Base-by-base conservation (phyloP, 2,797 vertebrate species). In the Paramormyrops hopkinsi region DNA sequence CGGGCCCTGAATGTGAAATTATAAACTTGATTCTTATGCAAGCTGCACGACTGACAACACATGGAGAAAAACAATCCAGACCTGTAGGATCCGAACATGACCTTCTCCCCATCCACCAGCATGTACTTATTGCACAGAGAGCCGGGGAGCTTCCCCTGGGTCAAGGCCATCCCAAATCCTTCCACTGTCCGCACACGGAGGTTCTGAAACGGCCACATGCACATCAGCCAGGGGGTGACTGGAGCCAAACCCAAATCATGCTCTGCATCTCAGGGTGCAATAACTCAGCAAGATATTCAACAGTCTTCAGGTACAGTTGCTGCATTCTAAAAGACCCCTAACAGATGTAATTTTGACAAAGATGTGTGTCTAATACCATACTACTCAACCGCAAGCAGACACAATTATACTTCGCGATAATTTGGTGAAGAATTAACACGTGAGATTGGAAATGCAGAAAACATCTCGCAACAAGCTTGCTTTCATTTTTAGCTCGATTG, bases 91-190 rank as follows among this genome's bases (percentile, higher is more conserved):
- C 98, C 98, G 22, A 97, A 98, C 91, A 96, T 92, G 5, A 98
- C 98, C 93, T 98, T 98, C 73, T 99, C 97, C 83, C 97, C 98
- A 87, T 99, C 98, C 2, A 99, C 96, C 95, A 99, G 96, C 93
- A 99, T 96, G 95, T 99, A 99, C 89, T 96, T 97, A 6, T 96
- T 96, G 84, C 95, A 94, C 89, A 99, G 1, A 0, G 95, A 95
- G 17, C 98, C 98, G 19, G 94, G 96, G 53, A 99, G 93, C 92
- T 95, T 97, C 33, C 98, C 98, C 25, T 93, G 93, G 5, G 97
- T 96, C 95, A 97, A 92, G 65, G 92, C 93, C 91, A 98, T 95
- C 83, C 98, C 98, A 2, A 95, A 84, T 25, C 98, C 98, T 85
- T 94, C 95, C 86, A 98, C 95, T 0, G 94, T 96, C 88, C 98